These are phyloP conservation scores for Vollenhovia emeryi DNA, from an alignment of 1,140 invertebrate species.

Conservation along the genomic window DNA sequence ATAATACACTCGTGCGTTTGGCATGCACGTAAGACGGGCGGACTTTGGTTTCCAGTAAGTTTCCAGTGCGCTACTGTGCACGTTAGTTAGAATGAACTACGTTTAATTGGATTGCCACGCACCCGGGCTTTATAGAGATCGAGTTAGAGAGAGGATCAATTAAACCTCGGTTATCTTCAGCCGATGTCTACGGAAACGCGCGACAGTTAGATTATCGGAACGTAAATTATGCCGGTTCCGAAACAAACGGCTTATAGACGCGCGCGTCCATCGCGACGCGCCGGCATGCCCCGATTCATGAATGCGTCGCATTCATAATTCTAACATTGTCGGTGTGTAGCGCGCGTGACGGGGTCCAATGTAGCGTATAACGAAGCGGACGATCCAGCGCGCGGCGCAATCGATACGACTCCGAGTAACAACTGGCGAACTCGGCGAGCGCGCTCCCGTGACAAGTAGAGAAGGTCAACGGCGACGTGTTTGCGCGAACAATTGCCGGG, in stretches of 20 bases:
- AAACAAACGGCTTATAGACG: conserved; percentile 51
- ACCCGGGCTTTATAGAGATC: background rate
- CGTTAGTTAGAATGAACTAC: background rate
- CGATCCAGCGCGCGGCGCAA: conserved; percentile 13
- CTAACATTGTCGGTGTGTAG: conserved; percentile 45
- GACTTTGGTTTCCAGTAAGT: background rate
- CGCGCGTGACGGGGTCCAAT: conserved; percentile 47
- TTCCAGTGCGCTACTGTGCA: no score
- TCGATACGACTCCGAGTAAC: conserved; percentile 47
- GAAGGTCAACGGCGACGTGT: conserved; percentile 55
- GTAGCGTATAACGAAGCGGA: conserved; percentile 47
- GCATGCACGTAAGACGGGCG: no score
- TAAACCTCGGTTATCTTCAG: background rate
- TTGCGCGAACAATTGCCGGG: conserved; percentile 20
- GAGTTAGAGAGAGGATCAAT: background rate
- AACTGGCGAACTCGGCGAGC: conserved; percentile 30
- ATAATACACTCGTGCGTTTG: background rate
- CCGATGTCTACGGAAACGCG: background rate
- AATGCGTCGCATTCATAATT: conserved; percentile 58
- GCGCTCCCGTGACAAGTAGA: conserved; percentile 26
- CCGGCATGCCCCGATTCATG: conserved; percentile 42
- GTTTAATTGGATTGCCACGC: background rate
- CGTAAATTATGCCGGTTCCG: conserved; percentile 36
- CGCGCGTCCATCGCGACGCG: background rate
- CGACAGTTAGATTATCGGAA: conserved; percentile 21